Conservation (phyloP, 1,140 invertebrate species). For the Camponotus vicinus region DNA sequence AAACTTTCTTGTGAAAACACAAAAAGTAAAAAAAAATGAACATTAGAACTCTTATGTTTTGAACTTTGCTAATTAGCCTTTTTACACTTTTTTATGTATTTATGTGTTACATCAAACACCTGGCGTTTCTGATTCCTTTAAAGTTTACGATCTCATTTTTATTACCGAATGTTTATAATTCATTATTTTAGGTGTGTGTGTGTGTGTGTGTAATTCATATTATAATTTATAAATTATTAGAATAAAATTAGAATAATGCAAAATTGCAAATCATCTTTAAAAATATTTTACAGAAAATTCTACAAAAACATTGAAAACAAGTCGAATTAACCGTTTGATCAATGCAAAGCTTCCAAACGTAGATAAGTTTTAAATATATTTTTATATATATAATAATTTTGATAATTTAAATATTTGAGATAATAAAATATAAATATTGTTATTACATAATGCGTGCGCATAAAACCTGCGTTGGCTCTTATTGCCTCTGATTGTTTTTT, state of each 20-base stretch:
- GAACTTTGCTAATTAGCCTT: not conserved
- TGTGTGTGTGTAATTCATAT: not conserved
- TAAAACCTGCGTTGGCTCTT: too few species aligned
- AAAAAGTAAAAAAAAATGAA: not conserved
- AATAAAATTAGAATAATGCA: not conserved
- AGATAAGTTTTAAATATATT: too few species aligned
- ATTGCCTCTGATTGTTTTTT: too few species aligned
- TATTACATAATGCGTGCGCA: too few species aligned
- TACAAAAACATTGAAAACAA: not conserved
- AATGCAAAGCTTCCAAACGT: too few species aligned
- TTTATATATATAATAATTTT: too few species aligned
- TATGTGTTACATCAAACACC: not conserved
- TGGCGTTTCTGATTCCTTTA: not conserved
- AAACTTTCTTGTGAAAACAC: not conserved
- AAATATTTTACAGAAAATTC: not conserved
- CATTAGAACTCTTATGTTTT: not conserved
- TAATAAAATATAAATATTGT: too few species aligned
- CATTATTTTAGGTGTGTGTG: not conserved
- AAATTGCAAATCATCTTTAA: not conserved
- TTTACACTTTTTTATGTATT: not conserved
- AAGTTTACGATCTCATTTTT: not conserved
- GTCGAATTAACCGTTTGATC: constrained; percentile 6
- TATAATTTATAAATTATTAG: not conserved
- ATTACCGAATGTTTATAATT: not conserved
- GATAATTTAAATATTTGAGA: too few species aligned